Evolutionary conservation across 2,113 vertebrate species (phyloP), one percentile per base, ranked within the genome.

Genomic region (Ameiurus melas): DNA sequence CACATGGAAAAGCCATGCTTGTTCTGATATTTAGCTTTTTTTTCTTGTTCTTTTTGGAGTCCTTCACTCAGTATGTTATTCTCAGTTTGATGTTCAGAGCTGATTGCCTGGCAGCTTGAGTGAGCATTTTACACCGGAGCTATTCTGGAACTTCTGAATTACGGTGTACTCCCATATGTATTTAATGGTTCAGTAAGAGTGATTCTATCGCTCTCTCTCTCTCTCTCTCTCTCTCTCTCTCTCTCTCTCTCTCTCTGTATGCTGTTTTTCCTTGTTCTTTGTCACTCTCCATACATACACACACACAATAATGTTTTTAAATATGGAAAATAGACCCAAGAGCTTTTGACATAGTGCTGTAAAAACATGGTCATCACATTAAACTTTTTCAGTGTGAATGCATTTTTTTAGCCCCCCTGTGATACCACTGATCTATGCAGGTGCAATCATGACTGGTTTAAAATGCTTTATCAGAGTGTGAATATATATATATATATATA

Each of bases 41-140:
- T 60, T 81, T 33, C 9, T 8, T 19, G 17, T 14, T 60, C 57
- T 89, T 57, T 71, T 57, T 30, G 3, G 22, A 85, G 55, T 58
- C 1, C 33, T 25, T 77, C 20, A 60, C 8, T 57, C 51, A 75
- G 3, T 55, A 1, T 30, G 20, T 89, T 89, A 60, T 77, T 68
- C 36, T 64, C 85, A 51, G 36, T 78, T 73, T 85, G 80, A 83
- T 86, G 88, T 71, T 86, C 79, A 86, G 85, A 78, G 58, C 68
- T 89, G 85, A 86, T 89, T 86, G 89, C 78, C 39, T 82, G 70
- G 64, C 73, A 85, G 89, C 71, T 39, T 87, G 73, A 71, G 33
- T n/a, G 62, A 85, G 84, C 51, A 51, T 60, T 87, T 60, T 87
- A 60, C 80, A 64, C 66, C 1, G 58, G 70, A 55, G 64, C 86